phyloP scores from a whole-genome alignment of 1,140 invertebrate genomes.

The Marisa cornuarietis region DNA sequence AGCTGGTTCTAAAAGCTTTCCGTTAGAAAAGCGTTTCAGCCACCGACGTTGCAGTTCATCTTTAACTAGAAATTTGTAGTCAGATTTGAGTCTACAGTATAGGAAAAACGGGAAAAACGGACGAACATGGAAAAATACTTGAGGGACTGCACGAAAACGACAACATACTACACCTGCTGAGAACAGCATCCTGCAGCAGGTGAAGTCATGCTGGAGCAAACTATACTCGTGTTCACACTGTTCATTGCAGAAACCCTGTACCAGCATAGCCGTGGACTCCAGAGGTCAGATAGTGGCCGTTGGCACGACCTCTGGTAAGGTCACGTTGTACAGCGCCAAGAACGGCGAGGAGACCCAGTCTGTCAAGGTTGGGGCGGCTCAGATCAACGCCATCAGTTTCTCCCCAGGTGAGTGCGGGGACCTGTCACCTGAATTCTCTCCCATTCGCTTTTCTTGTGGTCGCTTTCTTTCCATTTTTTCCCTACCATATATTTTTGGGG shows the following conservation, averaged over 20 bases:
- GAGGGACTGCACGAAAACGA: too few species aligned
- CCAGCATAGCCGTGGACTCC: constrained; percentile 73
- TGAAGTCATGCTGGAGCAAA: too few species aligned
- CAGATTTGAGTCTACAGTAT: too few species aligned
- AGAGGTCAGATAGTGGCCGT: constrained; percentile 49
- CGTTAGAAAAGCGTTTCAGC: too few species aligned
- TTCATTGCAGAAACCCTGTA: constrained; percentile 81
- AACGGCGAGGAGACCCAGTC: constrained; percentile 84
- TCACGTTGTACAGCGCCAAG: constrained; percentile 84
- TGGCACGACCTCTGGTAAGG: constrained; percentile 81
- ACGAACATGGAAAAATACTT: too few species aligned
- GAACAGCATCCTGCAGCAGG: too few species aligned
- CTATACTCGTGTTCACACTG: constrained; percentile 22
- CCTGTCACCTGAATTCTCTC: background rate
- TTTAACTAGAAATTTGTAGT: too few species aligned
- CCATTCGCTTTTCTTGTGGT: background rate
- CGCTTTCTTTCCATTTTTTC: background rate
- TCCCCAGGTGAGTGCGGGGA: constrained; percentile 76
- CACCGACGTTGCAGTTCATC: too few species aligned
- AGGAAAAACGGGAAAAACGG: too few species aligned
- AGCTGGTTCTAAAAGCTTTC: too few species aligned
- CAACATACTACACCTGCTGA: too few species aligned
- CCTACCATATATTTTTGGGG: too few species aligned
- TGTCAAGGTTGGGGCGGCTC: constrained; percentile 81
- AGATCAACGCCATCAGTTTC: constrained; percentile 80